A percentile compares a stretch with the other conserved stretches of the same genome.
Conservation (phyloP, 2,113 vertebrate genomes). For the Neogobius melanostomus region DNA sequence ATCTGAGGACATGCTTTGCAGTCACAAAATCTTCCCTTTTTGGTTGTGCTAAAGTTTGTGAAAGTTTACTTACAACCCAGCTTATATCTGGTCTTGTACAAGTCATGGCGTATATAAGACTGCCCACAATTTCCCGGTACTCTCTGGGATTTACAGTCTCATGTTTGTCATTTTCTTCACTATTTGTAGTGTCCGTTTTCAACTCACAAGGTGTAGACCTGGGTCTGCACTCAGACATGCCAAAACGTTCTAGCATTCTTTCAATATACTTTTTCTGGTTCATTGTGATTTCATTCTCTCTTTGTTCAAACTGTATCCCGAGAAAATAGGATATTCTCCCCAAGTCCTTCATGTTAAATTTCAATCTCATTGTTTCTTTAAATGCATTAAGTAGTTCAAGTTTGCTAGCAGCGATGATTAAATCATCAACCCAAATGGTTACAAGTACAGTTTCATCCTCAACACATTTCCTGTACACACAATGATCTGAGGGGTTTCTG, state of each 20-base stretch:
- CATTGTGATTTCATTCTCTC: constrained; percentile 15
- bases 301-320: constrained; percentile 42
- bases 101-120: constrained; percentile 9
- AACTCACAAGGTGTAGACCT: constrained; percentile 32
- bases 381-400: not conserved
- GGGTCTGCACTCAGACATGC: constrained; percentile 27
- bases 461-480: constrained; percentile 30
- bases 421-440: constrained; percentile 46
- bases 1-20: not conserved
- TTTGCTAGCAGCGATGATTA: constrained; percentile 36
- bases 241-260: constrained; percentile 25
- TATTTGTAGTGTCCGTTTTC: constrained; percentile 11
- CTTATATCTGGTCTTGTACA: constrained; percentile 2
- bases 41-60: not conserved
- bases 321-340: constrained; percentile 25
- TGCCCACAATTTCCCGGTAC: constrained; percentile 9
- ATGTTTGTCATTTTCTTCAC: not conserved
- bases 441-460: constrained; percentile 24
- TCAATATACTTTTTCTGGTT: constrained; percentile 21
- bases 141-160: constrained; percentile 9
- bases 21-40: not conserved
- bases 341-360: constrained; percentile 42
- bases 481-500: constrained; percentile 30
- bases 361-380: constrained; percentile 21
- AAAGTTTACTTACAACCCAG: not conserved